Base-by-base conservation (phyloP, 1,140 invertebrate species). In the Trypoxylus dichotomus region DNA sequence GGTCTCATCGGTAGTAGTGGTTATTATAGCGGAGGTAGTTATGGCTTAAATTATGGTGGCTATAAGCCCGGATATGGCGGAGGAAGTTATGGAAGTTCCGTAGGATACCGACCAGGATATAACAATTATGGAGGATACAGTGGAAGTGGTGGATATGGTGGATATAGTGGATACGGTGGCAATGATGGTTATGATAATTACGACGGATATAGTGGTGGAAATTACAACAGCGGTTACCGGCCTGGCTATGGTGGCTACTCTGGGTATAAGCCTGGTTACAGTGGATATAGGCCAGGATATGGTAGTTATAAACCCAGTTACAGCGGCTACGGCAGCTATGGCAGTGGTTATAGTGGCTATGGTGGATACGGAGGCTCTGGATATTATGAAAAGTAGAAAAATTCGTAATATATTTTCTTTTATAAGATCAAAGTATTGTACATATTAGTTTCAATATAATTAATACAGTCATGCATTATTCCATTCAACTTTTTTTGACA, bases 251-350 rank as follows among this genome's bases (percentile, higher is more conserved):
- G 78, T 21, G 68, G 72, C n/a, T 29, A 29, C 27, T 63, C 32
- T 42, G 60, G 76, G 0, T 42, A 21, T 32, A 74, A 71, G 54
- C 76, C 74, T n/a, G 11, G 54, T 0, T 71, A 73, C 15, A 27
- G 58, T 21, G 73, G 76, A 21, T 79, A 79, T 58, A 73, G 73
- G 0, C 47, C 60, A 7, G 71, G 71, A 21, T 79, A 74, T 74
- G 75, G 63, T 77, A 54, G 75, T 58, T 32, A 79, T 72, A 58
- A 63, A 63, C 78, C 24, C 11, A 47, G 78, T 74, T 72, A 73
- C 41, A 15, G 75, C 21, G 60, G 71, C 27, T 75, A 78, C 19
- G 42, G 71, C 73, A 74, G 71, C 76, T 77, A 73, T 27, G 43
- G 43, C 13, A 47, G 43, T 13, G n/a, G 43, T 19, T 47, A 47